Percentiles rank a stretch among this genome's conserved stretches.
phyloP scores from a whole-genome alignment of 2,888 invertebrate genomes.

The Melanostoma scalare region DNA sequence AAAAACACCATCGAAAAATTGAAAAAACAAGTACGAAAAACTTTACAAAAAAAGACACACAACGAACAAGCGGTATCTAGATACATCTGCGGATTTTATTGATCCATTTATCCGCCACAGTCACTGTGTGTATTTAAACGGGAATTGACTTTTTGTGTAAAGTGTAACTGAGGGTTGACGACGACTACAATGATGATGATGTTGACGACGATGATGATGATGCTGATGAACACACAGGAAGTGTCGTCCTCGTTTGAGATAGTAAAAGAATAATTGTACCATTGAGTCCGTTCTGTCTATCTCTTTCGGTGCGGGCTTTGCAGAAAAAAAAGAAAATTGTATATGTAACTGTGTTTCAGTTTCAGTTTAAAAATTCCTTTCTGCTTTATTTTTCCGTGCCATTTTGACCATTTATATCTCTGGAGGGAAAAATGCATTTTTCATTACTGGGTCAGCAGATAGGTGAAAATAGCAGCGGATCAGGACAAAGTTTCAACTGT shows the following conservation, averaged over 20 bases:
- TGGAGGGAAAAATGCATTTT: conserved; percentile 54
- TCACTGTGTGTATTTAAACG: conserved; percentile 64
- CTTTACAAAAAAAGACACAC: conserved; percentile 14
- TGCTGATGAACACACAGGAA: conserved; percentile 60
- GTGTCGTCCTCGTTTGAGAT: conserved; percentile 48
- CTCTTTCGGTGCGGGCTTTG: conserved; percentile 15
- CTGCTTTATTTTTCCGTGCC: not conserved
- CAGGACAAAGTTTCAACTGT: conserved; percentile 51
- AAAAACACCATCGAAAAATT: conserved; percentile 7
- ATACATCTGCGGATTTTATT: conserved; percentile 72
- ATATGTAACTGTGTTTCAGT: not conserved
- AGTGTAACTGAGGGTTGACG: conserved; percentile 54
- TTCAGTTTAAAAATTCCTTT: not conserved
- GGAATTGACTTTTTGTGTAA: conserved; percentile 63
- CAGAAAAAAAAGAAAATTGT: conserved; percentile 12
- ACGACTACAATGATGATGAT: conserved; percentile 8
- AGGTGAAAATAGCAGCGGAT: conserved; percentile 54
- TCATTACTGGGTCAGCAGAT: conserved; percentile 69
- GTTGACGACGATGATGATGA: conserved; percentile 40
- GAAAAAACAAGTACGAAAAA: conserved; percentile 6
- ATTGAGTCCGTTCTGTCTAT: conserved; percentile 41
- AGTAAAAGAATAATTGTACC: conserved; percentile 56
- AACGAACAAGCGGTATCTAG: conserved; percentile 49
- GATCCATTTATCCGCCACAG: conserved; percentile 71
- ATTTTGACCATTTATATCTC: not conserved